Conservation (phyloP, 2,797 vertebrate genomes). For the Eospalax fontanierii region DNA sequence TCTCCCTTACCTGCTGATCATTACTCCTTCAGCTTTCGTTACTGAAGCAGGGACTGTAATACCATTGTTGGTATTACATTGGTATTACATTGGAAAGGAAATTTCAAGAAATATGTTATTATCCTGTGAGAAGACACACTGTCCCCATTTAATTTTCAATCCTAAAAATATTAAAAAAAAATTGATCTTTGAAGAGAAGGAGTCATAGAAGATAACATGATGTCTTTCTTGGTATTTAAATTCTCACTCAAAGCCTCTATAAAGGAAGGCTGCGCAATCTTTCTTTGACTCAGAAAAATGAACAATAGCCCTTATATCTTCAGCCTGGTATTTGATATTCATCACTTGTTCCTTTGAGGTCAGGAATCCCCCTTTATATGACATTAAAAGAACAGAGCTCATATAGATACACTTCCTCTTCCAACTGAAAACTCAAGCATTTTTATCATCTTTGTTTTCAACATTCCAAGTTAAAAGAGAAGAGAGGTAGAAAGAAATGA, state of each 20-base stretch:
- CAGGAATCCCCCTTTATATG: background rate
- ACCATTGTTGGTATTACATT: background rate
- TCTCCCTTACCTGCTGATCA: background rate
- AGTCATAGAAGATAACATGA: background rate
- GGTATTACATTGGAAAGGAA: background rate
- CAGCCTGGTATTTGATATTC: background rate
- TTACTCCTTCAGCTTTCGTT: background rate
- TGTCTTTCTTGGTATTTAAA: background rate
- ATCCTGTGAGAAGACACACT: background rate
- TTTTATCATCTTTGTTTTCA: background rate
- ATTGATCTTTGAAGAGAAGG: background rate
- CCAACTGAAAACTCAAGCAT: background rate
- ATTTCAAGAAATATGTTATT: background rate
- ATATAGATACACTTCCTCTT: background rate
- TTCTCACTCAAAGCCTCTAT: conserved; percentile 30
- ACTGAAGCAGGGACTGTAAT: background rate
- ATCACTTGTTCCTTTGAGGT: background rate
- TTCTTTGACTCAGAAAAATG: background rate
- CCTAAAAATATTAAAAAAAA: background rate
- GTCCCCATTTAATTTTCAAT: background rate
- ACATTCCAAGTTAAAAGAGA: background rate
- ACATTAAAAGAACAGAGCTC: background rate
- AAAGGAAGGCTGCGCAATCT: background rate
- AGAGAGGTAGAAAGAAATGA: background rate
- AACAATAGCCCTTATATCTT: background rate